Evolutionary conservation across 2,888 invertebrate genomes (phyloP).

Genomic region (Hyposoter didymator): DNA sequence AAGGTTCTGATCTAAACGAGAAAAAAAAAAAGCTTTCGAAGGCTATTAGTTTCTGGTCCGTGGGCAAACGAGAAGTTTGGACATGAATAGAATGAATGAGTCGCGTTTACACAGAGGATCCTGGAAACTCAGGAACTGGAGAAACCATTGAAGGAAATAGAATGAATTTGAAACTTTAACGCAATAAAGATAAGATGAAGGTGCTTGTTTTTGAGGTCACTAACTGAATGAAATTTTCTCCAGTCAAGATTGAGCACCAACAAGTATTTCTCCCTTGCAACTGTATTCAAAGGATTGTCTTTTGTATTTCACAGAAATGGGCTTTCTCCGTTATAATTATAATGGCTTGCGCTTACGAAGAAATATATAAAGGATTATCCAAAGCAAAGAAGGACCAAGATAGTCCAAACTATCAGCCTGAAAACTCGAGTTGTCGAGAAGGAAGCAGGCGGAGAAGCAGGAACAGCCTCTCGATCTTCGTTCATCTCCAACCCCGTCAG

Average conservation of each 20-base stretch:
- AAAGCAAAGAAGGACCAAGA: slow-evolving; percentile 27
- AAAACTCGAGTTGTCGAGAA: slow-evolving; percentile 46
- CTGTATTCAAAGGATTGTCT: background rate
- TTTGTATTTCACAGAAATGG: slow-evolving; percentile 1
- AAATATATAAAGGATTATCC: slow-evolving; percentile 32
- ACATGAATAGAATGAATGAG: background rate
- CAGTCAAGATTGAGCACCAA: background rate
- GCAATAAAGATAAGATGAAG: background rate
- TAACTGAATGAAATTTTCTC: background rate
- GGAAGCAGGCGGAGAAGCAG: slow-evolving; percentile 18
- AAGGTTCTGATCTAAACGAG: slow-evolving; percentile 19
- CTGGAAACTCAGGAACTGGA: background rate
- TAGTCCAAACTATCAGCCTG: slow-evolving; percentile 16
- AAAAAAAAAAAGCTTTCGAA: slow-evolving; percentile 2
- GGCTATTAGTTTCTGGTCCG: background rate
- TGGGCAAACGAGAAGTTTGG: background rate
- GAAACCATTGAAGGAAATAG: background rate
- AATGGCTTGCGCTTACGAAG: background rate
- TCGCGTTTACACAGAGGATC: background rate
- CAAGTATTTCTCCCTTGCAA: background rate
- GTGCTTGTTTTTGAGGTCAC: background rate
- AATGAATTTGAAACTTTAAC: background rate
- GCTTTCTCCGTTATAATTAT: slow-evolving; percentile 5
- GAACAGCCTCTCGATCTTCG: slow-evolving; percentile 60
- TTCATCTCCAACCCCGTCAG: slow-evolving; percentile 63